Evolutionary conservation across 1,140 invertebrate genomes (phyloP), one percentile per base, ranked within the genome.

Genomic region (Drosophila baimaii): DNA sequence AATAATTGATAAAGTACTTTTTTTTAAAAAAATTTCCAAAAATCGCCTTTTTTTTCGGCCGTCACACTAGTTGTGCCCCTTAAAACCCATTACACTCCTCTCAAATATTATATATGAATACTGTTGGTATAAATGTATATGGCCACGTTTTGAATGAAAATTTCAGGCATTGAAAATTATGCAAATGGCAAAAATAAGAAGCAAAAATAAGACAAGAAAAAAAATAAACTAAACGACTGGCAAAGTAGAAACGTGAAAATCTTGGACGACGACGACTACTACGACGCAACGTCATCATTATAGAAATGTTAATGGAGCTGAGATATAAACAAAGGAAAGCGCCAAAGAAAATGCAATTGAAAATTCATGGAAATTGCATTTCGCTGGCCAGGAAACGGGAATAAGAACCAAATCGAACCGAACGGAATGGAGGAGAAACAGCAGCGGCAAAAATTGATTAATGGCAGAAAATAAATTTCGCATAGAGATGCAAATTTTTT

Each of bases 121-220:
- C 5, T n/a, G 1, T n/a, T n/a, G 4, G 23, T 37, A 47, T 65
- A 51, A 73, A 73, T 64, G 65, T 77, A 33, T 66, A 63, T 58
- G 37, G 47, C 41, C 39, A 49, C 29, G 41, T 47, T 75, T 54
- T 66, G 51, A 70, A 68, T 79, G 61, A 73, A 79, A 77, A 73
- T 84, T 80, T 73, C 63, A 59, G 68, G 71, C 82, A 81, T 86
- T 86, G 79, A 86, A 86, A 79, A 85, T 85, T 85, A 85, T 85
- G 82, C 83, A 86, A 86, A 88, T 82, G 66, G 65, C 31, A 76
- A 57, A 33, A 66, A 76, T n/a, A n/a, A n/a, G n/a, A 75, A 27
- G 43, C 33, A 33, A 64, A 61, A 58, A 41, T 27, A 44, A 35
- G 52, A n/a, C n/a, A n/a, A n/a, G 37, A 47, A 23, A 52, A n/a